phyloP scores from a whole-genome alignment of 2,888 invertebrate genomes.

The Lutraria lutraria region DNA sequence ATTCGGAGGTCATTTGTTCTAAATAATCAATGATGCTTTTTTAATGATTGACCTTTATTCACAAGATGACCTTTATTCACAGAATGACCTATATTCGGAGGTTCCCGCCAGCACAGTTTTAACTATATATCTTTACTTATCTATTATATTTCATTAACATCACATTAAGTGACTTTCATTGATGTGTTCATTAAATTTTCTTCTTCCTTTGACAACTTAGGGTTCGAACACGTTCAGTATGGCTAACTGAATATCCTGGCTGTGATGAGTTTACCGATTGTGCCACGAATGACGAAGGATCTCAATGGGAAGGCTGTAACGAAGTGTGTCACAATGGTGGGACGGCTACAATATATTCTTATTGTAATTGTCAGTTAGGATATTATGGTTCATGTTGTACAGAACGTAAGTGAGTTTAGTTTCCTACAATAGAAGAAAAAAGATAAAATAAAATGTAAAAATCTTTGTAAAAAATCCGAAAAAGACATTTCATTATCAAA shows the following conservation, averaged over 20 bases:
- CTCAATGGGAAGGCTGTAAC: constrained; percentile 44
- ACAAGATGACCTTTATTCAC: too few relatives aligned
- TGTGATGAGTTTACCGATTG: constrained; percentile 54
- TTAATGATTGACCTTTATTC: too few relatives aligned
- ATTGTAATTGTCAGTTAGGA: constrained; percentile 46
- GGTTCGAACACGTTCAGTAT: constrained; percentile 28
- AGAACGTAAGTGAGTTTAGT: constrained; percentile 13
- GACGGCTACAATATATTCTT: background rate
- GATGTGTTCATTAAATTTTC: background rate
- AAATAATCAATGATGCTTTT: too few relatives aligned
- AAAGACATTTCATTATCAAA: too few relatives aligned
- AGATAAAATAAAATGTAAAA: too few relatives aligned
- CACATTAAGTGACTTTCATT: too few relatives aligned
- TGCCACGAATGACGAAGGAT: constrained; percentile 46
- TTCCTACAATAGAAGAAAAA: background rate
- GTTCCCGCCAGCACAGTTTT: too few relatives aligned
- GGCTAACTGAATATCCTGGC: constrained; percentile 31
- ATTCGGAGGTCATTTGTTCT: too few relatives aligned
- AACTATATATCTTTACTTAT: too few relatives aligned
- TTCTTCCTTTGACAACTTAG: background rate
- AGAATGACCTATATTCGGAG: too few relatives aligned
- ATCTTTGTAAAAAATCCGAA: too few relatives aligned
- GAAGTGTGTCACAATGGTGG: constrained; percentile 47
- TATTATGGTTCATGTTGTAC: constrained; percentile 46
- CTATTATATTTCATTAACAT: too few relatives aligned